These are phyloP conservation scores for Lepilemur septentrionalis DNA, from an alignment of 2,797 vertebrate genomes.

Conservation along the genomic window DNA sequence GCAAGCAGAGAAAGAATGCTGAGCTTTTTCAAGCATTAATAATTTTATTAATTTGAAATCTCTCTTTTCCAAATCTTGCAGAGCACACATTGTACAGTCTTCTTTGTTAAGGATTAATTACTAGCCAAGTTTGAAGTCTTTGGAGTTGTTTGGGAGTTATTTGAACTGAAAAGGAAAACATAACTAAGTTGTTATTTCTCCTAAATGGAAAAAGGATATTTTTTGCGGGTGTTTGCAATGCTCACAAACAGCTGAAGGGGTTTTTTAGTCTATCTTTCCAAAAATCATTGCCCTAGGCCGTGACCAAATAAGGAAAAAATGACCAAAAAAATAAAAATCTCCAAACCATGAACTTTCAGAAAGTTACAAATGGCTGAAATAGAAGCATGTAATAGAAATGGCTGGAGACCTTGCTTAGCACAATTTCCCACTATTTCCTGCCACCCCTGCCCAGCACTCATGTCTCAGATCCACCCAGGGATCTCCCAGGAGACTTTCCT, in stretches of 20 bases:
- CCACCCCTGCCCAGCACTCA: neutral
- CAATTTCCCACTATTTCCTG: neutral
- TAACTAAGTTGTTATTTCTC: slow-evolving; percentile 73
- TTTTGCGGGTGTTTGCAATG: slow-evolving; percentile 71
- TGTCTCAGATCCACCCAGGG: neutral
- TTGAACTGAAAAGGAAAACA: slow-evolving; percentile 78
- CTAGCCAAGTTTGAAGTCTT: slow-evolving; percentile 75
- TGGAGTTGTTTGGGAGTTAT: slow-evolving; percentile 75
- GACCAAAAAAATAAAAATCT: slow-evolving; percentile 56
- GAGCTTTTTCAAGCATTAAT: slow-evolving; percentile 19
- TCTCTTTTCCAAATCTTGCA: slow-evolving; percentile 49
- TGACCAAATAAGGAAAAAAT: slow-evolving; percentile 76
- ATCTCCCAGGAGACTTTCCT: slow-evolving; percentile 18
- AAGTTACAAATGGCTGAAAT: slow-evolving; percentile 65
- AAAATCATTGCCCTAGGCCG: slow-evolving; percentile 72
- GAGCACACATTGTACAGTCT: slow-evolving; percentile 73
- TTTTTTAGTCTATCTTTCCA: slow-evolving; percentile 73
- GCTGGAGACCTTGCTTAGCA: neutral
- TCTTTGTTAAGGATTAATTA: slow-evolving; percentile 77
- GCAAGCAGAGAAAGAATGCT: neutral
- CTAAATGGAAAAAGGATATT: slow-evolving; percentile 75
- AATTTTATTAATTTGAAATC: slow-evolving; percentile 54
- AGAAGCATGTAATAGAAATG: slow-evolving; percentile 32
- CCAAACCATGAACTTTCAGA: slow-evolving; percentile 71
- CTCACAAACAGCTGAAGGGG: slow-evolving; percentile 73